Base-by-base conservation (phyloP, 2,888 invertebrate species). In the Drosophila ustulata region DNA sequence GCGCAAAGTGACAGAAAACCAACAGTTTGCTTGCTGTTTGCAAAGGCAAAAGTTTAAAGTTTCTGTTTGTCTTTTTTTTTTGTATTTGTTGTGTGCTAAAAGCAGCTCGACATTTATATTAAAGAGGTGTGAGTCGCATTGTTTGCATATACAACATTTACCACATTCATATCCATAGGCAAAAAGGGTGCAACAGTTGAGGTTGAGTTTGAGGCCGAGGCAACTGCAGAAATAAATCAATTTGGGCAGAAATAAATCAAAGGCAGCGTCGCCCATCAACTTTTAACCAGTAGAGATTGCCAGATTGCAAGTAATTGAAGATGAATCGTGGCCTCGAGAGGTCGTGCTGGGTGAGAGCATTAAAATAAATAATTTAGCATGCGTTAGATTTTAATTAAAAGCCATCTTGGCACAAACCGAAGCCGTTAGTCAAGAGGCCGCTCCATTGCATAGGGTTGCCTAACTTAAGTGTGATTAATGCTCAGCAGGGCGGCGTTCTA, bases 391-490 rank as follows among this genome's bases (percentile, higher is more conserved):
- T 80, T 75, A 80, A 80, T 80, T 80, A 75, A 78, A 72, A 66
- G 53, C 49, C 61, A 65, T 67, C 53, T 50, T 56, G 61, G 26
- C 56, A 61, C 63, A 62, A 67, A 58, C 64, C 67, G 46, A 74
- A 72, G 66, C 68, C 63, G 66, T 80, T 74, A 70, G 82, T 61
- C 55, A 69, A 66, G 30, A 39, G 53, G 69, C 37, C 50, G 70
- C 67, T 68, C 69, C 82, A 82, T 76, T 80, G 72, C 69, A 56
- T 72, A 45, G 57, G 39, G 41, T 72, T 64, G 51, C 46, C 71
- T 28, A 52, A 59, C 74, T 79, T 79, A 83, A 86, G 83, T 83
- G 81, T 83, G 86, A 83, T 86, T 86, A 81, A 83, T 83, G 87
- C 63, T 64, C 41, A 57, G 53, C 78, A 65, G 56, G 78, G 64